A percentile compares a stretch with the other conserved stretches of the same genome.
phyloP scores from a whole-genome alignment of 2,888 invertebrate species.

The Aphidoletes aphidimyza region DNA sequence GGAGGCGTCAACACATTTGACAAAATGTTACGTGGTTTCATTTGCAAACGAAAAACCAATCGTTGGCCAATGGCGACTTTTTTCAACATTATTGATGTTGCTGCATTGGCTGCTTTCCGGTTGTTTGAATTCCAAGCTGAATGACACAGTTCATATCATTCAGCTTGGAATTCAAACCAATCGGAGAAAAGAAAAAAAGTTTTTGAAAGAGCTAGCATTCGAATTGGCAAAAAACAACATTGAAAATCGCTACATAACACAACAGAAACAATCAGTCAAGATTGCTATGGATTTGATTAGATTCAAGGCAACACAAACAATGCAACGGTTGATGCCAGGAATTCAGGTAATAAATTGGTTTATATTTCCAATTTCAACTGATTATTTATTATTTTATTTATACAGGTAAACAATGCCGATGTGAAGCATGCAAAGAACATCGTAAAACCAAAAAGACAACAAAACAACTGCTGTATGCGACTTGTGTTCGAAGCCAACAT shows the following conservation, averaged over 20 bases:
- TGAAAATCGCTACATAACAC: constrained; percentile 56
- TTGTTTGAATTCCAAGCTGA: neutral
- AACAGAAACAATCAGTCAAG: constrained; percentile 54
- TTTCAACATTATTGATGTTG: neutral
- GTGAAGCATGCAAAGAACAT: neutral
- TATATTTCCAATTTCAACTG: neutral
- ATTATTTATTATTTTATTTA: neutral
- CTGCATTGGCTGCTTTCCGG: neutral
- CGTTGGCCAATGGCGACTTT: constrained; percentile 29
- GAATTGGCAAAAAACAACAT: neutral
- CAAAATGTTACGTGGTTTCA: constrained; percentile 5
- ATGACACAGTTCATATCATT: too few relatives aligned
- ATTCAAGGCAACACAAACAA: constrained; percentile 55
- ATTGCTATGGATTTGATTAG: neutral
- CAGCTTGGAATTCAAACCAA: neutral
- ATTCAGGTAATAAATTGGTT: neutral
- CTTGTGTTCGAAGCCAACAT: neutral
- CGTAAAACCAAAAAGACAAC: neutral
- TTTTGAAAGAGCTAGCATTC: neutral
- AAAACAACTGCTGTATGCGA: constrained; percentile 14
- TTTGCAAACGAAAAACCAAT: neutral
- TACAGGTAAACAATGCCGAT: neutral
- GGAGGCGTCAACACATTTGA: constrained; percentile 39
- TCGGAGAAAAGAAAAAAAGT: neutral
- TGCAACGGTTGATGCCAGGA: neutral